phyloP scores from a whole-genome alignment of 2,113 vertebrate genomes.

The Cygnus buccinator region DNA sequence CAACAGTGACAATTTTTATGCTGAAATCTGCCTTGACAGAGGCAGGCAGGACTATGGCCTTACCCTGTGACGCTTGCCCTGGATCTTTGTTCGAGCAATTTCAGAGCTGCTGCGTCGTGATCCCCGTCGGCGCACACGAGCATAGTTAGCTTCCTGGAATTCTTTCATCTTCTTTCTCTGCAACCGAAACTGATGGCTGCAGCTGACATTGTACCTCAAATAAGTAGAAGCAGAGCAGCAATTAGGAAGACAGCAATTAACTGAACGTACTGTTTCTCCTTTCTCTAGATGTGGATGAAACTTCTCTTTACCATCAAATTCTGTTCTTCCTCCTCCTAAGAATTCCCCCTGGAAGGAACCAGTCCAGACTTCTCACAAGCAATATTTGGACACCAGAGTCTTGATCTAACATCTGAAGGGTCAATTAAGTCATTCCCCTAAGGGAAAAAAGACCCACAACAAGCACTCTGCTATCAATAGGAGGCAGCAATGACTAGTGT shows the following conservation, averaged over 20 bases:
- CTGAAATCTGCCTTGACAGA: neutral
- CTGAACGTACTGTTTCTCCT: neutral
- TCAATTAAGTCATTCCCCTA: constrained; percentile 32
- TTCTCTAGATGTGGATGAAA: neutral
- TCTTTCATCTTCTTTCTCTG: constrained; percentile 87
- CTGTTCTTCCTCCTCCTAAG: constrained; percentile 17
- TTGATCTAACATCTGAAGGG: constrained; percentile 42
- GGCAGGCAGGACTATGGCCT: constrained; percentile 46
- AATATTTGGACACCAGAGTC: constrained; percentile 16
- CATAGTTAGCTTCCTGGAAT: constrained; percentile 77
- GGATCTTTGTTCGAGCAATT: constrained; percentile 84
- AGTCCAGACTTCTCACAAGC: constrained; percentile 33
- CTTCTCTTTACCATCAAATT: constrained; percentile 14
- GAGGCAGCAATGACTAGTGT: neutral
- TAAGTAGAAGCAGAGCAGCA: neutral
- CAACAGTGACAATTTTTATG: neutral
- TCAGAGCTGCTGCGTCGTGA: constrained; percentile 88
- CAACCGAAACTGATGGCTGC: constrained; percentile 91
- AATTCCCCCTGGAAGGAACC: neutral
- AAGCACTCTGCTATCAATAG: neutral
- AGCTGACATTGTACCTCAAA: constrained; percentile 95
- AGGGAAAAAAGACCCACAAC: constrained; percentile 15
- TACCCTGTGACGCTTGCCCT: constrained; percentile 88
- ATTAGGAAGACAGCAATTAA: neutral
- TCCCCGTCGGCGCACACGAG: constrained; percentile 81